phyloP scores from a whole-genome alignment of 2,888 invertebrate species.

The Ypsolopha scabrella region DNA sequence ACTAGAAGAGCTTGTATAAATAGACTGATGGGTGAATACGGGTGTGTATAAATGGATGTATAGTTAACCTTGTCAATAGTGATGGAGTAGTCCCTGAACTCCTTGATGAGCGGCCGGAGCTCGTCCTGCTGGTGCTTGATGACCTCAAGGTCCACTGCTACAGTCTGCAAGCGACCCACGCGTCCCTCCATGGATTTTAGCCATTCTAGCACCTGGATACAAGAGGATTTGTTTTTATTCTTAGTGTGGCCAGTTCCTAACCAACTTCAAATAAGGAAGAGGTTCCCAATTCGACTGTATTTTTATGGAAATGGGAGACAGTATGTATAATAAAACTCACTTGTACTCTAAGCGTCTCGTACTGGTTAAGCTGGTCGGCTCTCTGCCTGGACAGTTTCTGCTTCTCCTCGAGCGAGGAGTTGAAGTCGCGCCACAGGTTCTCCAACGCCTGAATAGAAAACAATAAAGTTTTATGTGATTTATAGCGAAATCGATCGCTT shows the following conservation, averaged over 20 bases:
- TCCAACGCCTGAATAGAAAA: slow-evolving; percentile 73
- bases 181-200: slow-evolving; percentile 82
- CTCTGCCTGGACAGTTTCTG: slow-evolving; percentile 85
- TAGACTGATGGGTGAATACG: too few species aligned
- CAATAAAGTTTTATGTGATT: not conserved
- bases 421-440: slow-evolving; percentile 90
- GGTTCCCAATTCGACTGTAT: too few species aligned
- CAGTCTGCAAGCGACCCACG: slow-evolving; percentile 82
- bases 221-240: not conserved
- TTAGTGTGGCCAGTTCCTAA: not conserved
- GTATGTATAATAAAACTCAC: too few species aligned
- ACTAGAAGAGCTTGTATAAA: too few species aligned
- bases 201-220: slow-evolving; percentile 80
- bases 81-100: slow-evolving; percentile 86
- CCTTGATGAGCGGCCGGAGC: slow-evolving; percentile 86
- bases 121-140: slow-evolving; percentile 88
- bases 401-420: slow-evolving; percentile 84
- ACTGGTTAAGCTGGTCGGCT: slow-evolving; percentile 87
- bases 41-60: too few species aligned
- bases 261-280: too few species aligned
- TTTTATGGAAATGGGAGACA: too few species aligned
- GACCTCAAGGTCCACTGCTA: slow-evolving; percentile 89
- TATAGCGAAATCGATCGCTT: not conserved
- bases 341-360: slow-evolving; percentile 86
- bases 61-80: slow-evolving; percentile 83